Percentiles rank a stretch among this genome's conserved stretches.
phyloP scores from a whole-genome alignment of 2,113 vertebrate genomes.

The Microtus oregoni region DNA sequence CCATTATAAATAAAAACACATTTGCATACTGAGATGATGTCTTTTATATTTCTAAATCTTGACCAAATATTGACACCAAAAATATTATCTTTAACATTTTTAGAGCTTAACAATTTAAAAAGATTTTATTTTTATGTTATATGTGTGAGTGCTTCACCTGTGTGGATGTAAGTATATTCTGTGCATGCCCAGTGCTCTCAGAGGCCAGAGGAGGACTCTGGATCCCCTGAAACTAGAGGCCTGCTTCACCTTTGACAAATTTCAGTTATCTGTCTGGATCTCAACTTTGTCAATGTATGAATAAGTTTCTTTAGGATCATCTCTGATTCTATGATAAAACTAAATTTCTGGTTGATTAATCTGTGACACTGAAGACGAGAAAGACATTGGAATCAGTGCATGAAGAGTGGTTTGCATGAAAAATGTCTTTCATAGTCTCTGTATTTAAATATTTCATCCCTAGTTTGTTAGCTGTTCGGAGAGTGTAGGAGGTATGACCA shows the following conservation, averaged over 20 bases:
- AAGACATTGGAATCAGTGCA: background rate
- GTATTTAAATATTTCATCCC: background rate
- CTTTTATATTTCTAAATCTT: background rate
- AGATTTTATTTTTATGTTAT: background rate
- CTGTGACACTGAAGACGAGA: background rate
- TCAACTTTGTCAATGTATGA: slow-evolving; percentile 4
- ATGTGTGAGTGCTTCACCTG: background rate
- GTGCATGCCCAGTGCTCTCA: background rate
- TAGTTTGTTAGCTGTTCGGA: background rate
- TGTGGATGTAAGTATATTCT: background rate
- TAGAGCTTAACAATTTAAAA: background rate
- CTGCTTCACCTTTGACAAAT: background rate
- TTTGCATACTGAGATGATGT: background rate
- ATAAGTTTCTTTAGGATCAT: background rate
- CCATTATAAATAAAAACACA: background rate
- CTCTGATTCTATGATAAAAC: slow-evolving; percentile 33
- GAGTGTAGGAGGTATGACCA: background rate
- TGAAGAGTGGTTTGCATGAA: background rate
- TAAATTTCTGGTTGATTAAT: background rate
- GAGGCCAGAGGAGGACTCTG: background rate
- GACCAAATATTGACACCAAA: background rate
- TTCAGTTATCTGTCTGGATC: background rate
- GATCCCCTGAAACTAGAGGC: background rate
- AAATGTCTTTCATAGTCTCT: background rate
- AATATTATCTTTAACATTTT: background rate